Conservation (phyloP, 2,888 invertebrate species). For the Tanytarsus gracilentus region DNA sequence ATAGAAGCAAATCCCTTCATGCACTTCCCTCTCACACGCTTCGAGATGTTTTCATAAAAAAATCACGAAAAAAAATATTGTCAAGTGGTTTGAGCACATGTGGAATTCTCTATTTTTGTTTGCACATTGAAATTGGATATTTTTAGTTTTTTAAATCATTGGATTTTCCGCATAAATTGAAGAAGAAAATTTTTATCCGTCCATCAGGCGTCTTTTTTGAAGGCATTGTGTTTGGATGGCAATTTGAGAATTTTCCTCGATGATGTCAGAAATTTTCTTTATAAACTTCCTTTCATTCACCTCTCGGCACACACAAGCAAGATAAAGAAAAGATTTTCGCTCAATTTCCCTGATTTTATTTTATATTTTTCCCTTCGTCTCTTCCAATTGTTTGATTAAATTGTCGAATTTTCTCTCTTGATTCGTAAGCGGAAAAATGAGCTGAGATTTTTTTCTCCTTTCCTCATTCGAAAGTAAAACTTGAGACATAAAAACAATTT, state of each 20-base stretch:
- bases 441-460: too few species aligned
- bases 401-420: too few species aligned
- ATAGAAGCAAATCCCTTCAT: too few species aligned
- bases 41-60: too few species aligned
- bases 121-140: not conserved
- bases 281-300: not conserved
- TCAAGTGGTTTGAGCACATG: not conserved
- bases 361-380: not conserved
- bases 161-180: not conserved
- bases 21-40: too few species aligned
- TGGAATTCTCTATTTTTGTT: not conserved
- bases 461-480: too few species aligned
- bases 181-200: not conserved
- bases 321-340: not conserved
- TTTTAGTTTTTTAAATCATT: not conserved
- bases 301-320: not conserved
- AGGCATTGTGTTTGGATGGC: not conserved
- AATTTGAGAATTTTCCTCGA: too few species aligned
- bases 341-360: not conserved
- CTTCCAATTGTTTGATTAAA: too few species aligned
- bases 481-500: too few species aligned
- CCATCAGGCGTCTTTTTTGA: not conserved
- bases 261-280: not conserved
- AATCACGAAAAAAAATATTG: too few species aligned
- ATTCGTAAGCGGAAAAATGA: too few species aligned